phyloP scores from a whole-genome alignment of 2,888 invertebrate species.

The Ctena decussata region DNA sequence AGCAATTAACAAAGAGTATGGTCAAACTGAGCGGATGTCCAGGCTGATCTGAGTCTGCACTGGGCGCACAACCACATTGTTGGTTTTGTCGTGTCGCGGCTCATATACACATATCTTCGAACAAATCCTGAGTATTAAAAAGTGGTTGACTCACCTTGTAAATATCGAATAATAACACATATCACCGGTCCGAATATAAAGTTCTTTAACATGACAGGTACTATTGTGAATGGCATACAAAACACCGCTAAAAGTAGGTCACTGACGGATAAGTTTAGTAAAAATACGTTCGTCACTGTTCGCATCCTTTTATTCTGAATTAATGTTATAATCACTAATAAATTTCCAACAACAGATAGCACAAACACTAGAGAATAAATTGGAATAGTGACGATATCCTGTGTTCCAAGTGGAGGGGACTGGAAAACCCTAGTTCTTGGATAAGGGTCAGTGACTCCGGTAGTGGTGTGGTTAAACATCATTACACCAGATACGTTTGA shows the following conservation, averaged over 20 bases:
- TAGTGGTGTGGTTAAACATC: not conserved
- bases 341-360: conserved; percentile 93
- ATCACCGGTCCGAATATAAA: conserved; percentile 92
- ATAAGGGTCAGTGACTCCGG: not conserved
- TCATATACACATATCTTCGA: no score
- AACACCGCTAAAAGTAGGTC: conserved; percentile 94
- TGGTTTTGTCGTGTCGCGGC: no score
- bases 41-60: no score
- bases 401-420: conserved; percentile 37
- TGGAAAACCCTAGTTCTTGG: conserved; percentile 6
- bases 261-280: conserved; percentile 89
- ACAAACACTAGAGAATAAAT: conserved; percentile 93
- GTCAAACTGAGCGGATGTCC: no score
- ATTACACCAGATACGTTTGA: not conserved
- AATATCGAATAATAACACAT: conserved; percentile 91
- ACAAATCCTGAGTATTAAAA: no score
- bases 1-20: no score
- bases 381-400: conserved; percentile 88
- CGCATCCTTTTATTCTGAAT: conserved; percentile 88
- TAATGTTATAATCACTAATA: conserved; percentile 91
- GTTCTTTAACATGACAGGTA: conserved; percentile 90
- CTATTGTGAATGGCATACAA: conserved; percentile 93
- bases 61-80: no score
- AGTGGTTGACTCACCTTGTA: conserved; percentile 91
- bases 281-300: conserved; percentile 88